Conservation (phyloP, 2,888 invertebrate species). For the Pinctada fucata region DNA sequence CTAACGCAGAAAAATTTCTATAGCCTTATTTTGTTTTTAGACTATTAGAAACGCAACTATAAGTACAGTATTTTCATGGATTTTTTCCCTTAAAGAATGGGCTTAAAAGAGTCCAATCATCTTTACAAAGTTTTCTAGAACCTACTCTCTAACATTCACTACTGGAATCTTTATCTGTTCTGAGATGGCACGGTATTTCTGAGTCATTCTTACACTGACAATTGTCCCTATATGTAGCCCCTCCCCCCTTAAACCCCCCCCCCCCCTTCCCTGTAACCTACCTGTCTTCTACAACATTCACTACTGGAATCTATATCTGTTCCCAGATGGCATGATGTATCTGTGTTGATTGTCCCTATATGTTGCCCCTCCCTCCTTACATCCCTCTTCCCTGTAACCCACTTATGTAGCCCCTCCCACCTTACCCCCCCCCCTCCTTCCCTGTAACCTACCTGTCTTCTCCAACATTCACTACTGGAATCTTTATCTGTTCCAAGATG, state of each 20-base stretch:
- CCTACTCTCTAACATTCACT: constrained; percentile 23
- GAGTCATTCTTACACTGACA: constrained; percentile 97
- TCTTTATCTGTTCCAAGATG: constrained; percentile 55
- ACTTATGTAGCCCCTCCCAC: too few relatives aligned
- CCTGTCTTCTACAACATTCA: constrained; percentile 37
- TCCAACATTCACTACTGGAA: constrained; percentile 23
- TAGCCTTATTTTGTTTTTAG: too few relatives aligned
- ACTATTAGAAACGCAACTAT: too few relatives aligned
- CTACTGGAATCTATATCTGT: constrained; percentile 43
- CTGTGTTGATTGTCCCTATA: constrained; percentile 83
- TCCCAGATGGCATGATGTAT: constrained; percentile 79
- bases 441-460: constrained; percentile 27
- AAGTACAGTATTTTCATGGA: too few relatives aligned
- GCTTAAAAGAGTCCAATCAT: too few relatives aligned
- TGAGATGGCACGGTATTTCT: constrained; percentile 80
- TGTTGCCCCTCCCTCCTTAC: too few relatives aligned
- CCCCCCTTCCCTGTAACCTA: neutral
- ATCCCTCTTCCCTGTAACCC: too few relatives aligned
- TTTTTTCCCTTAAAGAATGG: too few relatives aligned
- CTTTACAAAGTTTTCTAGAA: too few relatives aligned
- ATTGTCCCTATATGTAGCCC: constrained; percentile 81
- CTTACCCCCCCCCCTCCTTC: too few relatives aligned
- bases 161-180: constrained; percentile 43
- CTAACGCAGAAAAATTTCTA: too few relatives aligned
- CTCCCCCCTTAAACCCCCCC: too few relatives aligned